Evolutionary conservation across 2,888 invertebrate genomes (phyloP).

Genomic region (Heteromyza rotundicornis): DNA sequence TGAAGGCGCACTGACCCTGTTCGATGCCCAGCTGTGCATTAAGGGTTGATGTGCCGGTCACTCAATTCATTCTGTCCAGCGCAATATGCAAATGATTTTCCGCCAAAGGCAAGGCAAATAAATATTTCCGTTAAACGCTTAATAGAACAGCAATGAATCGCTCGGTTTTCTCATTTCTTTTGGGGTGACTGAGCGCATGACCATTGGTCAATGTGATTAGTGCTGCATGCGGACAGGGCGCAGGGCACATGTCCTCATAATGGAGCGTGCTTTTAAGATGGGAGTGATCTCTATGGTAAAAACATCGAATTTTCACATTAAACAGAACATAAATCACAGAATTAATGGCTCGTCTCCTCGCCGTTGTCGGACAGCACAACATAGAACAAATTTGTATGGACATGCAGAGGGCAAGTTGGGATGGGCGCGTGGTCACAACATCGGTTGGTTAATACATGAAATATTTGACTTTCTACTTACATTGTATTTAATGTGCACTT

Average conservation of each 20-base stretch:
- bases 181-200: slow-evolving; percentile 36
- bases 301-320: slow-evolving; percentile 55
- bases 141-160: slow-evolving; percentile 50
- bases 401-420: slow-evolving; percentile 32
- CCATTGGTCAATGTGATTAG: slow-evolving; percentile 59
- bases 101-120: not conserved
- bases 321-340: slow-evolving; percentile 59
- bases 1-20: slow-evolving; percentile 3
- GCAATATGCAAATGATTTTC: slow-evolving; percentile 49
- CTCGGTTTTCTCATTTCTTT: no score
- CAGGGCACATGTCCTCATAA: slow-evolving; percentile 22
- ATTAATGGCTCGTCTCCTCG: slow-evolving; percentile 42
- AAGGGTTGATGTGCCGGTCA: slow-evolving; percentile 27
- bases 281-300: slow-evolving; percentile 59
- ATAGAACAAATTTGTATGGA: slow-evolving; percentile 9
- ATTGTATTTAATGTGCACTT: not conserved
- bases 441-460: slow-evolving; percentile 48
- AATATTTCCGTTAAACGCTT: slow-evolving; percentile 41
- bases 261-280: slow-evolving; percentile 42
- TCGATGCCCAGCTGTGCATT: slow-evolving; percentile 38
- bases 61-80: slow-evolving; percentile 41
- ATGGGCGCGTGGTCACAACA: slow-evolving; percentile 56
- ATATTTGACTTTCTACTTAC: slow-evolving; percentile 48
- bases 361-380: slow-evolving; percentile 14
- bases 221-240: slow-evolving; percentile 30